Evolutionary conservation across 2,888 invertebrate genomes (phyloP).

Genomic region (Elysia crispata): DNA sequence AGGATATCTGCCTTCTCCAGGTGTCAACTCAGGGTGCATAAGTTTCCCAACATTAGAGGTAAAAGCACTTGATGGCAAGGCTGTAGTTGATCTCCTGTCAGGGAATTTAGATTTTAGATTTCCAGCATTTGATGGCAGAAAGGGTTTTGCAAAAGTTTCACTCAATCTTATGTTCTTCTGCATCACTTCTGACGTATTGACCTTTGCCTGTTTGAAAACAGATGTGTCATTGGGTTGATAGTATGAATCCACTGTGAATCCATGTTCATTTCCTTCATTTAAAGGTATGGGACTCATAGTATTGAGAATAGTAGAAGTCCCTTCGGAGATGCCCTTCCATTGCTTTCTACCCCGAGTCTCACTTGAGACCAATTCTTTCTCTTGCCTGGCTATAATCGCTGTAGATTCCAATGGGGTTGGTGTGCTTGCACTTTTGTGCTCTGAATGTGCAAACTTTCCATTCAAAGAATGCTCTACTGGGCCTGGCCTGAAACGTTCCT

Average conservation of each 20-base stretch:
- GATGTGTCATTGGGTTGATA: conserved; percentile 40
- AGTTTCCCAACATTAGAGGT: not conserved
- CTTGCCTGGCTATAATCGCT: conserved; percentile 41
- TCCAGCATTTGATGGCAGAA: not conserved
- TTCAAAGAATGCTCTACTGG: not conserved
- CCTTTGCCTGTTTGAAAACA: not conserved
- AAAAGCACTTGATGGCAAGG: not conserved
- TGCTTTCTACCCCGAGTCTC: conserved; percentile 26
- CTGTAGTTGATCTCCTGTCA: not conserved
- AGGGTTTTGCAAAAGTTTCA: not conserved
- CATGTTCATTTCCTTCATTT: conserved; percentile 47
- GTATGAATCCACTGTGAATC: conserved; percentile 51
- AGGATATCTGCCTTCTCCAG: not conserved
- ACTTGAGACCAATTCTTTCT: not conserved
- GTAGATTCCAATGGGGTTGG: conserved; percentile 54
- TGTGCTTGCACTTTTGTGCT: conserved; percentile 13
- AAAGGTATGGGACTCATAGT: conserved; percentile 55
- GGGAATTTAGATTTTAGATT: not conserved
- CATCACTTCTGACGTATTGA: not conserved
- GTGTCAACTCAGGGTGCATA: not conserved
- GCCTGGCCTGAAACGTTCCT: too few relatives aligned
- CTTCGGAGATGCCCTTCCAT: conserved; percentile 40
- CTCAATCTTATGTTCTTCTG: not conserved
- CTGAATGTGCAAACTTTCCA: not conserved
- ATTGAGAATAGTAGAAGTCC: conserved; percentile 44